Percentiles rank a stretch among this genome's conserved stretches.
These are phyloP conservation scores for Nomada flava DNA, from an alignment of 2,888 invertebrate genomes.

Conservation along the genomic window DNA sequence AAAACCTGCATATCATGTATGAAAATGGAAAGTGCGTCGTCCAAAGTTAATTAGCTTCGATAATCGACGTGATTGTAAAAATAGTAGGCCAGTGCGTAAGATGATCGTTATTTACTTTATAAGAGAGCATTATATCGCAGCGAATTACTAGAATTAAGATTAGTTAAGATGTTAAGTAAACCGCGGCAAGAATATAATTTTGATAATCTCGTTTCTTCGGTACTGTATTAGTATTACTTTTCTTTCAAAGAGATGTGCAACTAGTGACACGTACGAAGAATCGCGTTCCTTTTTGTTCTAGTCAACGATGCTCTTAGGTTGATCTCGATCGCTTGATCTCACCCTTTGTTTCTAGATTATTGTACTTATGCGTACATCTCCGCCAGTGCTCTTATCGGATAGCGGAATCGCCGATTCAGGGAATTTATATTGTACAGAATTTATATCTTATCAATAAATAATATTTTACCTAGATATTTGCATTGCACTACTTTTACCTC, in stretches of 20 bases:
- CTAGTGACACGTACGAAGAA: constrained; percentile 48
- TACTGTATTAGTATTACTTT: too few relatives aligned
- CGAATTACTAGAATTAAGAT: constrained; percentile 55
- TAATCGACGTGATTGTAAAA: constrained; percentile 54
- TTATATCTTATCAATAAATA: constrained; percentile 81
- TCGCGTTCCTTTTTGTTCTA: constrained; percentile 81
- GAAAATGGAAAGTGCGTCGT: background rate
- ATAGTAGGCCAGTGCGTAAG: constrained; percentile 52
- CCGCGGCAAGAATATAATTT: constrained; percentile 22
- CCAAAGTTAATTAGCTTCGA: constrained; percentile 8
- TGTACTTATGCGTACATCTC: constrained; percentile 60
- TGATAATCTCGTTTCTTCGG: background rate
- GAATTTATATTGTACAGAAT: constrained; percentile 80
- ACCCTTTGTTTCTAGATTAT: constrained; percentile 56
- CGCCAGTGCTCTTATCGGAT: constrained; percentile 81
- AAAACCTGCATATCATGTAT: constrained; percentile 14
- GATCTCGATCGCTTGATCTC: constrained; percentile 79
- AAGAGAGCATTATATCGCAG: constrained; percentile 79
- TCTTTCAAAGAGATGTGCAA: background rate
- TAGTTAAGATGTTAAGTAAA: constrained; percentile 23
- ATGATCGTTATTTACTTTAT: constrained; percentile 82
- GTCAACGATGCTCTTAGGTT: constrained; percentile 75
- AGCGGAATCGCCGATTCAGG: constrained; percentile 76
- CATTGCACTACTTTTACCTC: background rate
- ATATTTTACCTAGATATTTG: constrained; percentile 77